Conservation (phyloP, 2,797 vertebrate species). For the Apogon talboti region DNA sequence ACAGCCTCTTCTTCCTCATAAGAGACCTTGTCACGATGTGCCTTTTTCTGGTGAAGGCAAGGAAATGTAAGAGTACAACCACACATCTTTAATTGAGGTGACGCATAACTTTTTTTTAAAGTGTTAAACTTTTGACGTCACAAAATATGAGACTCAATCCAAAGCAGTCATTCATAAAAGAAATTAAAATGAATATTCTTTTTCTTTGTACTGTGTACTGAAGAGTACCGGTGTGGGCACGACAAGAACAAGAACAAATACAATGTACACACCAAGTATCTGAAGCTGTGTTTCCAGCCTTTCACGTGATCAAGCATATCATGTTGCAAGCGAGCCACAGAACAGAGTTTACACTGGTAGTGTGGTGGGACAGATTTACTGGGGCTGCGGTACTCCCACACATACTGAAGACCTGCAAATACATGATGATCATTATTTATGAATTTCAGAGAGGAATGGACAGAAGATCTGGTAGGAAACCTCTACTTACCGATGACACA, state of each 20-base stretch:
- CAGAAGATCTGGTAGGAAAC: neutral
- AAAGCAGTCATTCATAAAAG: neutral
- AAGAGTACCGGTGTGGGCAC: neutral
- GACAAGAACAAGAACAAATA: no score
- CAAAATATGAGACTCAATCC: no score
- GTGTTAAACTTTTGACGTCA: no score
- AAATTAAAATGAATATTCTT: no score
- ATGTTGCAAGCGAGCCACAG: conserved; percentile 78
- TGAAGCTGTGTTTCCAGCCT: conserved; percentile 85
- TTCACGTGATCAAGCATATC: conserved; percentile 83
- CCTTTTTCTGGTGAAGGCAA: conserved; percentile 72
- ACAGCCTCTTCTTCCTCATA: conserved; percentile 73
- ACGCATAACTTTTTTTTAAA: no score
- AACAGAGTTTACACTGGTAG: conserved; percentile 86
- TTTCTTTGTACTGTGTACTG: no score
- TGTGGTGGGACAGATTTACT: conserved; percentile 84
- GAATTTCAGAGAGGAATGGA: neutral
- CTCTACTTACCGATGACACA: conserved; percentile 79
- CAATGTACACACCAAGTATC: conserved; percentile 79
- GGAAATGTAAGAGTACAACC: conserved; percentile 2
- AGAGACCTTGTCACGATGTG: conserved; percentile 71
- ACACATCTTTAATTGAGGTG: neutral
- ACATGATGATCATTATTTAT: conserved; percentile 16
- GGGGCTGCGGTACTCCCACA: conserved; percentile 88
- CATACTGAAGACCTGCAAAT: conserved; percentile 83